A percentile compares a stretch with the other conserved stretches of the same genome.
Evolutionary conservation across 2,113 vertebrate species (phyloP).

Genomic region (Sardina pilchardus): DNA sequence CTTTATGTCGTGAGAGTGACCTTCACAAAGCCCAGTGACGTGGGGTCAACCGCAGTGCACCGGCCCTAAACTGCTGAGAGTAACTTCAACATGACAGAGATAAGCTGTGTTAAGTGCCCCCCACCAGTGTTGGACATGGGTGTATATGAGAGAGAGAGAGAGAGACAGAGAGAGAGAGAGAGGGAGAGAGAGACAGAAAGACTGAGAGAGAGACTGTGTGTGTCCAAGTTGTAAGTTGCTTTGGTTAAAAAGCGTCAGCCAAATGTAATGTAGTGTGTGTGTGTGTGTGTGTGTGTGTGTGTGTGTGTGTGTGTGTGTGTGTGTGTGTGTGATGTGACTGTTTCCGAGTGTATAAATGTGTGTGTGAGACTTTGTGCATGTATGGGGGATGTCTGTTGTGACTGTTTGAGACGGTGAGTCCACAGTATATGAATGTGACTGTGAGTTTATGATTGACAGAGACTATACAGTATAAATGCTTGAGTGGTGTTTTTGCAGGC

Average conservation of each 20-base stretch:
- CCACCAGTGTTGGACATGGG: neutral
- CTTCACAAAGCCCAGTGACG: neutral
- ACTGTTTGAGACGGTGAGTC: neutral
- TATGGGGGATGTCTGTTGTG: no score
- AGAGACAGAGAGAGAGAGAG: no score
- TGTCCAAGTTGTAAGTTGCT: no score
- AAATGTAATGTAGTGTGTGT: no score
- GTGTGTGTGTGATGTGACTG: no score
- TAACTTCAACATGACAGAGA: neutral
- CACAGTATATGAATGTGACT: neutral
- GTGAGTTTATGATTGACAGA: neutral
- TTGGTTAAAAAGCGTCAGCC: no score
- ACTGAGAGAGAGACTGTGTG: no score
- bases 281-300: neutral
- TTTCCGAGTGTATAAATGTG: no score
- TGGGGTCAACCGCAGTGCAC: neutral
- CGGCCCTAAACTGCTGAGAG: neutral
- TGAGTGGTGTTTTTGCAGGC: no score
- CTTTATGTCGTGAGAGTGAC: neutral
- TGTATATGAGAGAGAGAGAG: neutral
- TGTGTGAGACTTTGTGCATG: no score
- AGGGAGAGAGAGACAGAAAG: no score
- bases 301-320: neutral
- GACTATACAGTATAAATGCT: neutral
- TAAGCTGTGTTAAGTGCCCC: neutral